phyloP scores from a whole-genome alignment of 2,797 vertebrate species.

The Cryptoblepharus egeriae region DNA sequence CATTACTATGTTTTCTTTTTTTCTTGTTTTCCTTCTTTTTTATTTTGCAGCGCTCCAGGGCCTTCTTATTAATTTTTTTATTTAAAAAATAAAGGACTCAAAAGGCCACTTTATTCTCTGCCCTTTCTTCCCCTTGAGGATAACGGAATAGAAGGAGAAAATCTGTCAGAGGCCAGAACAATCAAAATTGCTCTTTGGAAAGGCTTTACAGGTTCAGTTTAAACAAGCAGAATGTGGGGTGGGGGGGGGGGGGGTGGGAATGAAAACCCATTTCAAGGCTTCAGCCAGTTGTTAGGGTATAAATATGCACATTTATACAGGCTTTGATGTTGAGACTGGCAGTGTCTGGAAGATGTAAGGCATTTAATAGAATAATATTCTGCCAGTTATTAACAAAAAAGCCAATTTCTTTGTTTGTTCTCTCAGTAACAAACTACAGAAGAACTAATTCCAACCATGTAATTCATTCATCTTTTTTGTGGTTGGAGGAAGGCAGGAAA shows the following conservation, averaged over 20 bases:
- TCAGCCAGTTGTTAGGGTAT: slow-evolving; percentile 37
- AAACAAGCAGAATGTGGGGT: slow-evolving; percentile 37
- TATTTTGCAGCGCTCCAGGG: slow-evolving; percentile 49
- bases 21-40: not conserved
- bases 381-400: slow-evolving; percentile 20
- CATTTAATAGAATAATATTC: slow-evolving; percentile 46
- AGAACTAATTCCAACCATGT: slow-evolving; percentile 20
- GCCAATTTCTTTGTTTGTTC: slow-evolving; percentile 5
- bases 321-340: slow-evolving; percentile 44
- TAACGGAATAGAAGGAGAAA: slow-evolving; percentile 35
- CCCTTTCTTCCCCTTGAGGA: slow-evolving; percentile 45
- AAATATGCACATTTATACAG: slow-evolving; percentile 34
- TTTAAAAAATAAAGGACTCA: slow-evolving; percentile 40
- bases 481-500: not conserved
- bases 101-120: slow-evolving; percentile 57
- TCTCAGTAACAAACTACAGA: slow-evolving; percentile 26
- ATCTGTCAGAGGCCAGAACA: slow-evolving; percentile 13
- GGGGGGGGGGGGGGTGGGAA: fast-evolving
- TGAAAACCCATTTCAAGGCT: slow-evolving; percentile 33
- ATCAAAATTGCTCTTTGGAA: slow-evolving; percentile 54
- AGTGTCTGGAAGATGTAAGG: not conserved
- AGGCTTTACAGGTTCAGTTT: slow-evolving; percentile 53
- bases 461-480: slow-evolving; percentile 7
- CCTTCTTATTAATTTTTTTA: slow-evolving; percentile 32
- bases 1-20: slow-evolving; percentile 18